These are phyloP conservation scores for Myrmophylax atrothorax DNA, from an alignment of 2,113 vertebrate species.

Conservation along the genomic window DNA sequence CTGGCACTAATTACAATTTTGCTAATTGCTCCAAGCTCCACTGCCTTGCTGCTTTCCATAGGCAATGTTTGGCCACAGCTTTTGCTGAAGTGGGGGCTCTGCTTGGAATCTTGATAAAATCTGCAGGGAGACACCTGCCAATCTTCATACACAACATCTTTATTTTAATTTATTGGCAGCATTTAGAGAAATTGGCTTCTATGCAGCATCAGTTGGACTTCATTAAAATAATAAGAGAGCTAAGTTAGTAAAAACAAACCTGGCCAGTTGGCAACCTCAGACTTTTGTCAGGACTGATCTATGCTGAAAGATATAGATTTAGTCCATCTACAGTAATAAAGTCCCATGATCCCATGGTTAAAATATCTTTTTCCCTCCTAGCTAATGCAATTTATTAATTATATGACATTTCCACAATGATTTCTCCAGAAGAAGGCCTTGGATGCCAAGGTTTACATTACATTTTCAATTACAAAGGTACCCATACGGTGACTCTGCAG, in stretches of 20 bases:
- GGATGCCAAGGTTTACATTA: slow-evolving; percentile 63
- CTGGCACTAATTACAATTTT: slow-evolving; percentile 20
- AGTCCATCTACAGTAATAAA: slow-evolving; percentile 63
- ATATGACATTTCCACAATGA: slow-evolving; percentile 51
- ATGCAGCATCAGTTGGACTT: slow-evolving; percentile 56
- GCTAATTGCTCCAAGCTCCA: slow-evolving; percentile 32
- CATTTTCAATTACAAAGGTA: slow-evolving; percentile 58
- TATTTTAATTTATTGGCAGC: slow-evolving; percentile 58
- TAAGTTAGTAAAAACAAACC: slow-evolving; percentile 55
- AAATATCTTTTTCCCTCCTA: slow-evolving; percentile 45
- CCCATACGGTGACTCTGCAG: slow-evolving; percentile 61
- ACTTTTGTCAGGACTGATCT: slow-evolving; percentile 60
- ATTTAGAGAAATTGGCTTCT: slow-evolving; percentile 30
- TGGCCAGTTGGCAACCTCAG: slow-evolving; percentile 58
- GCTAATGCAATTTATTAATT: slow-evolving; percentile 61
- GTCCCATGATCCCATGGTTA: slow-evolving; percentile 48
- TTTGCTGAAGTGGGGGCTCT: neutral
- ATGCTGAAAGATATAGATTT: slow-evolving; percentile 43
- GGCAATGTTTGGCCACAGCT: neutral
- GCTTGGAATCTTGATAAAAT: slow-evolving; percentile 10
- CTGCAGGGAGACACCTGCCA: slow-evolving; percentile 41
- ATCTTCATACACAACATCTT: slow-evolving; percentile 34
- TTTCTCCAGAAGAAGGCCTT: slow-evolving; percentile 20
- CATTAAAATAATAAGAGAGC: slow-evolving; percentile 61
- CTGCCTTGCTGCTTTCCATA: neutral